These are phyloP conservation scores for Heliopora coerulea DNA, from an alignment of 92 coral and sea anemone genomes.

Conservation along the genomic window DNA sequence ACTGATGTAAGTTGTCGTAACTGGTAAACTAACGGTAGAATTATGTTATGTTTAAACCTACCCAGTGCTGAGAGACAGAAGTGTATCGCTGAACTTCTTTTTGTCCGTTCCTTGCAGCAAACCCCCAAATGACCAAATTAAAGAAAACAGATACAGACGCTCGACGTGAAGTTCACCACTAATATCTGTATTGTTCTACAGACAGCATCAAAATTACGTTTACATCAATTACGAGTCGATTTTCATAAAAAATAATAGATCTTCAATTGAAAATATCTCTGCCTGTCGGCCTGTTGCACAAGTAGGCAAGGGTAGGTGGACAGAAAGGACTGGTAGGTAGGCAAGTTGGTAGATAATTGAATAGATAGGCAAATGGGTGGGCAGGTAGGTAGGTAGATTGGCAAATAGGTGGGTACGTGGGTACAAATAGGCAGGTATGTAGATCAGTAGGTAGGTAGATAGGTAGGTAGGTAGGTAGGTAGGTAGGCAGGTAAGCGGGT, in stretches of 20 bases:
- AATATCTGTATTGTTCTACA: conserved; percentile 85
- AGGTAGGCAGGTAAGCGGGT: too few species aligned
- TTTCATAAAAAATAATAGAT: too few species aligned
- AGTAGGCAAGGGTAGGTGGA: neutral
- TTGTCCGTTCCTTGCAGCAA: conserved; percentile 79
- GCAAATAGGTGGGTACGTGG: neutral
- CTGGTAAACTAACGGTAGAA: too few species aligned
- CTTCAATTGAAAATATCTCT: too few species aligned
- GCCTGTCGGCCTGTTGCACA: too few species aligned
- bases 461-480: too few species aligned
- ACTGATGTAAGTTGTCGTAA: too few species aligned
- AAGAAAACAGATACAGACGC: conserved; percentile 83
- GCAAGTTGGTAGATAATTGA: neutral
- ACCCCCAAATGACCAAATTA: conserved; percentile 93
- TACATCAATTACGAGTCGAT: too few species aligned
- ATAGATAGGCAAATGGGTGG: neutral
- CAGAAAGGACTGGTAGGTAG: neutral
- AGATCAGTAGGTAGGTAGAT: too few species aligned
- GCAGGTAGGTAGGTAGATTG: neutral
- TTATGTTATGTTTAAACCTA: conserved; percentile 32
- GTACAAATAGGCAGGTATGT: too few species aligned
- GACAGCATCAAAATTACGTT: too few species aligned
- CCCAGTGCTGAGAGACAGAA: conserved; percentile 85
- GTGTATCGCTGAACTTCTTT: conserved; percentile 76
- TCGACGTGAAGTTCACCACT: conserved; percentile 97